Conservation (phyloP, 1,140 invertebrate species). For the Drosophila kohkoa region DNA sequence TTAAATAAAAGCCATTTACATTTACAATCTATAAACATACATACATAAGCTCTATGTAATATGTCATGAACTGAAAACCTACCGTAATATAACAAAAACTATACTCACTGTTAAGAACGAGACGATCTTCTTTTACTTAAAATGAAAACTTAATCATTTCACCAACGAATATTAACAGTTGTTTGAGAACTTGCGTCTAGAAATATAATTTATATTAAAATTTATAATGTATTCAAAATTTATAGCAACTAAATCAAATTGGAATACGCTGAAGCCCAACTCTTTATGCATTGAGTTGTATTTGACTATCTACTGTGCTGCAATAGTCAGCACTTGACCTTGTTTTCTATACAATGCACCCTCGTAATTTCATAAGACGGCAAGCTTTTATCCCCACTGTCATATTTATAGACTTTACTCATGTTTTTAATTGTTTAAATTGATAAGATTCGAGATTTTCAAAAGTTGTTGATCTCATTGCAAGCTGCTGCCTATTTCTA, state of each 20-base stretch:
- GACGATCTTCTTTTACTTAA: too few relatives aligned
- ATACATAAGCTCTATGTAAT: too few relatives aligned
- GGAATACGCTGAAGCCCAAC: too few relatives aligned
- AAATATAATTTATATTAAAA: not conserved
- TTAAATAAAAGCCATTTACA: too few relatives aligned
- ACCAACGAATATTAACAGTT: too few relatives aligned
- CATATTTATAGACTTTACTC: slow-evolving; percentile 49
- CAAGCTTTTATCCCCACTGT: slow-evolving; percentile 10
- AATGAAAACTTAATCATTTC: too few relatives aligned
- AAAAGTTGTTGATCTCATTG: slow-evolving; percentile 37
- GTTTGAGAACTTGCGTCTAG: not conserved
- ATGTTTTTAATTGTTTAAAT: slow-evolving; percentile 57
- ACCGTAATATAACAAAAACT: too few relatives aligned
- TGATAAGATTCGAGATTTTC: slow-evolving; percentile 50
- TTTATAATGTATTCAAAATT: not conserved
- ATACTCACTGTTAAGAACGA: too few relatives aligned
- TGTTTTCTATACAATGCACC: slow-evolving; percentile 34
- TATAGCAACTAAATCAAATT: not conserved
- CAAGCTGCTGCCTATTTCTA: not conserved
- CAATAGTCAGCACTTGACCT: slow-evolving; percentile 40
- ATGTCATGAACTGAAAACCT: too few relatives aligned
- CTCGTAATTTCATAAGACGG: slow-evolving; percentile 20
- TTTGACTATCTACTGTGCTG: slow-evolving; percentile 4
- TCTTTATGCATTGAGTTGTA: not conserved
- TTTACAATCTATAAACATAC: too few relatives aligned